These are phyloP conservation scores for Asteroscopus sphinx DNA, from an alignment of 2,888 invertebrate genomes.

Conservation along the genomic window DNA sequence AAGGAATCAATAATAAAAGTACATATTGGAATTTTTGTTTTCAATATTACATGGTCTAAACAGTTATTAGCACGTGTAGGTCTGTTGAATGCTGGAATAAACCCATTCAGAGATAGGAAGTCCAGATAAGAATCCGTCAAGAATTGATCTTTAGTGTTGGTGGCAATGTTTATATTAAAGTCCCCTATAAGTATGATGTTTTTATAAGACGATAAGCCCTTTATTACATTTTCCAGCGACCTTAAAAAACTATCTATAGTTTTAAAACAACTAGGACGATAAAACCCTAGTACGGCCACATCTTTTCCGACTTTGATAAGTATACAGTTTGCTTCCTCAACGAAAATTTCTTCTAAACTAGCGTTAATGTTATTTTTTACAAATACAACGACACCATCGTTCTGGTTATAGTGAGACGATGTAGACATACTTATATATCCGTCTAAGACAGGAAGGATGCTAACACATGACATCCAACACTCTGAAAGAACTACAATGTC, in stretches of 20 bases:
- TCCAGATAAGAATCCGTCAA: too few species aligned
- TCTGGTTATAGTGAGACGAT: too few species aligned
- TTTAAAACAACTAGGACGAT: slow-evolving; percentile 1
- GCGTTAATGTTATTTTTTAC: background rate
- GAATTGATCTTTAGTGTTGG: too few species aligned
- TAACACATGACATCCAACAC: slow-evolving; percentile 3
- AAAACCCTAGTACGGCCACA: background rate
- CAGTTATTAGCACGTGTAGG: slow-evolving; percentile 1
- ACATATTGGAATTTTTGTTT: background rate
- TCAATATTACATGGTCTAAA: background rate
- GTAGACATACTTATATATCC: slow-evolving; percentile 1
- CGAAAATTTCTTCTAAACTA: background rate
- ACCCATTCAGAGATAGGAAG: too few species aligned
- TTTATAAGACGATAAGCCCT: too few species aligned
- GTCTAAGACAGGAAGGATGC: background rate
- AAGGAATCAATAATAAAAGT: slow-evolving; percentile 1
- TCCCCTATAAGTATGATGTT: too few species aligned
- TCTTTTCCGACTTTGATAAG: background rate
- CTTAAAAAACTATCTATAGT: background rate
- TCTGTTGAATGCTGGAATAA: background rate
- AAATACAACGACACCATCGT: slow-evolving; percentile 1
- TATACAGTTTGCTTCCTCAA: background rate
- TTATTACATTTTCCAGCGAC: too few species aligned
- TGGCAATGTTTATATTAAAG: too few species aligned
- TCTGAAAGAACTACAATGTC: slow-evolving; percentile 1